Percentiles rank a stretch among this genome's conserved stretches.
Conservation (phyloP, 2,113 vertebrate species). For the Notothenia rossii region DNA sequence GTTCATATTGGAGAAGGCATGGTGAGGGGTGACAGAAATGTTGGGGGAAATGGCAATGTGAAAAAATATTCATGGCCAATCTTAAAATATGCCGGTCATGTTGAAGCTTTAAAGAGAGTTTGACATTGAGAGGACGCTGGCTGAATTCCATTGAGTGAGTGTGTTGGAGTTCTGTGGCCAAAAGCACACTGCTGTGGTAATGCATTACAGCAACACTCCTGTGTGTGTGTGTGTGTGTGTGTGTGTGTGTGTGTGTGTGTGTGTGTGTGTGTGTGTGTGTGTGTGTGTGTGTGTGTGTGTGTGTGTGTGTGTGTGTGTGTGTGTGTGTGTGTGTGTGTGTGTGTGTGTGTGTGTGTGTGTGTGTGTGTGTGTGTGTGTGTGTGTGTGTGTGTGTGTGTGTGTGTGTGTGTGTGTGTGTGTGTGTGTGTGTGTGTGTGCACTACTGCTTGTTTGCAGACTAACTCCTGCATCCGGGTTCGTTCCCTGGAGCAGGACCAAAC, state of each 20-base stretch:
- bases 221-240: background rate
- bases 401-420: background rate
- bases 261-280: background rate
- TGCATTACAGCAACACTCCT: conserved; percentile 23
- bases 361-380: background rate
- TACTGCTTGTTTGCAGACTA: conserved; percentile 31
- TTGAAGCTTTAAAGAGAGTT: conserved; percentile 32
- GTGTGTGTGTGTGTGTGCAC: background rate
- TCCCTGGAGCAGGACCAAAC: conserved; percentile 43
- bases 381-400: background rate
- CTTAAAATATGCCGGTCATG: conserved; percentile 41
- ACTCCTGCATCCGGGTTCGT: conserved; percentile 24
- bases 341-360: background rate
- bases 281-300: background rate
- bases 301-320: background rate
- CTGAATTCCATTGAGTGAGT: conserved; percentile 34
- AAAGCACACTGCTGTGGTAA: conserved; percentile 21
- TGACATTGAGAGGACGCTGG: conserved; percentile 49
- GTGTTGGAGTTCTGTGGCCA: conserved; percentile 36
- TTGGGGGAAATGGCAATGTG: background rate
- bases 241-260: background rate
- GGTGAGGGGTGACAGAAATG: background rate
- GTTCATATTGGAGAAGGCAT: background rate
- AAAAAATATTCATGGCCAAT: conserved; percentile 29
- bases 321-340: background rate